These are phyloP conservation scores for Notiomystis cincta DNA, from an alignment of 2,113 vertebrate species.

Conservation along the genomic window DNA sequence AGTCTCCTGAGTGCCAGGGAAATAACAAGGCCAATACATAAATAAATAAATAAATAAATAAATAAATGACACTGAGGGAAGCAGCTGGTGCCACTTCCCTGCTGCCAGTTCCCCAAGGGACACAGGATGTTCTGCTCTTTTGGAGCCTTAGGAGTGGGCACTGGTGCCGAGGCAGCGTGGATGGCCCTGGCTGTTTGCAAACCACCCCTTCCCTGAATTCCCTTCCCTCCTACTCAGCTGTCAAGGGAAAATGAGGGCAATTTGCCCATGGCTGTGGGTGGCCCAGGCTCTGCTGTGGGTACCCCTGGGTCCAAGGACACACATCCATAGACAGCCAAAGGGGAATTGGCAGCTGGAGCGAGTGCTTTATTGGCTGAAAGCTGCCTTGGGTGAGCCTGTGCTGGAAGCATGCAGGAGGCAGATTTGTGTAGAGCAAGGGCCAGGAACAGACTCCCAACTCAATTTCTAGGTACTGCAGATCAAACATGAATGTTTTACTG, in stretches of 20 bases:
- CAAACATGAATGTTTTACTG: not conserved
- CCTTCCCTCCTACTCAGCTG: not conserved
- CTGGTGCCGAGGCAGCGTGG: fast-evolving
- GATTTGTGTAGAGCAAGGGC: not conserved
- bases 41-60: too few relatives aligned
- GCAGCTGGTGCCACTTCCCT: not conserved
- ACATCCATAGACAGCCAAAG: not conserved
- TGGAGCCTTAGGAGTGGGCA: not conserved
- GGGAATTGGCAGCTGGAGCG: not conserved
- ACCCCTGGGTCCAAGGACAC: not conserved
- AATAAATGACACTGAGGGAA: not conserved
- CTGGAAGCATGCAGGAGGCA: not conserved
- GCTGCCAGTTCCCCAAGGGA: not conserved
- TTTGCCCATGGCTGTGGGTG: not conserved
- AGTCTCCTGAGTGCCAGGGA: not conserved
- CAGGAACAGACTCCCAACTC: not conserved
- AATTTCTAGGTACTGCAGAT: not conserved
- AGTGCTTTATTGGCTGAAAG: not conserved
- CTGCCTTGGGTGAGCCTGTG: not conserved
- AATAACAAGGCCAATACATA: not conserved
- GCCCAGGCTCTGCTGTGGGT: not conserved
- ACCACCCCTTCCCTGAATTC: not conserved
- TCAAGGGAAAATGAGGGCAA: not conserved
- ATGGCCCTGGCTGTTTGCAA: not conserved
- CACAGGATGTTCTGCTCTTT: not conserved